These are phyloP conservation scores for Nematopogon swammerdamellus DNA, from an alignment of 2,888 invertebrate genomes.

Conservation along the genomic window DNA sequence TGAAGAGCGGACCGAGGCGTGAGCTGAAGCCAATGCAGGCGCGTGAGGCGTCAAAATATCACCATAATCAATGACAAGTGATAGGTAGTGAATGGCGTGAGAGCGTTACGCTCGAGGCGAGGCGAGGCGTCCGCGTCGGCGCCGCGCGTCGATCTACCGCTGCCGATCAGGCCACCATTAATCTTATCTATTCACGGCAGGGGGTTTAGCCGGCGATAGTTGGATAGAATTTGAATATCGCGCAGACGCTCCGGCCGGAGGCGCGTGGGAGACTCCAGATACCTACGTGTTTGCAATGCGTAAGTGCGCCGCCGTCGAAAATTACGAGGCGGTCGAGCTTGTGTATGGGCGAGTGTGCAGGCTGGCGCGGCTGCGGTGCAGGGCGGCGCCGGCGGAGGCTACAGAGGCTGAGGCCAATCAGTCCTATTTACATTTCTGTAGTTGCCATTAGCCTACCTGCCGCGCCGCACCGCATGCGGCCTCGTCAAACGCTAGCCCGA, in stretches of 20 bases:
- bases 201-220: constrained; percentile 18
- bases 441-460: constrained; percentile 25
- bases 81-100: neutral
- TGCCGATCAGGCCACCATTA: constrained; percentile 27
- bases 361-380: constrained; percentile 7
- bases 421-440: constrained; percentile 34
- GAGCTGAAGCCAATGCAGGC: neutral
- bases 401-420: constrained; percentile 32
- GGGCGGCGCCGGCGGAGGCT: constrained; percentile 19
- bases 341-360: constrained; percentile 3
- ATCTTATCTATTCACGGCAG: constrained; percentile 40
- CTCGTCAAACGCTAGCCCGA: too few relatives aligned
- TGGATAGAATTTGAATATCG: constrained; percentile 37
- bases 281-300: constrained; percentile 20
- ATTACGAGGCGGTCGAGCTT: constrained; percentile 7
- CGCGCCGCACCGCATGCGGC: too few relatives aligned
- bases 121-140: too few relatives aligned
- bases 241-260: constrained; percentile 10
- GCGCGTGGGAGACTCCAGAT: constrained; percentile 13
- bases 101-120: neutral
- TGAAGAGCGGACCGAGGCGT: too few relatives aligned
- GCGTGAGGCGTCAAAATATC: neutral
- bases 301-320: constrained; percentile 14
- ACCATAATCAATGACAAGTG: neutral
- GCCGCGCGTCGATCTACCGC: constrained; percentile 22